phyloP scores from a whole-genome alignment of 2,888 invertebrate species.

The Acrocera orbiculus region DNA sequence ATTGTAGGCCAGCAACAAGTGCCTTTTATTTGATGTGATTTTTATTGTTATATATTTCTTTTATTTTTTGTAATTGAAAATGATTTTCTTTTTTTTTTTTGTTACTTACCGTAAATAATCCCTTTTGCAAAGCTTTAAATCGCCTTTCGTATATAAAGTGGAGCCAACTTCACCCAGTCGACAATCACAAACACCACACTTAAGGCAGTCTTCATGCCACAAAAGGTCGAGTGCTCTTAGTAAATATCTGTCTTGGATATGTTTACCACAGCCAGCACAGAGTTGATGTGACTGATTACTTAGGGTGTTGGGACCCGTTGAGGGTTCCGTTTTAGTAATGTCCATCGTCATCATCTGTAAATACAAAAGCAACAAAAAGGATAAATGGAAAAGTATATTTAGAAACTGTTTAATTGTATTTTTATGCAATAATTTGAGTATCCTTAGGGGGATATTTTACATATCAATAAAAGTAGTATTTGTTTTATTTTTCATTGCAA shows the following conservation, averaged over 20 bases:
- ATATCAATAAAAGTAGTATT: too few relatives aligned
- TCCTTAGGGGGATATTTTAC: too few relatives aligned
- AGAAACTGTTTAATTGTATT: neutral
- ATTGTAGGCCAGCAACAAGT: neutral
- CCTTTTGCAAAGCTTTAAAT: constrained; percentile 85
- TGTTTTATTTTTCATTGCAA: too few relatives aligned
- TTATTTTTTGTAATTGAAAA: too few relatives aligned
- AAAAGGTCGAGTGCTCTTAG: constrained; percentile 83
- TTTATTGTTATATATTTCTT: too few relatives aligned
- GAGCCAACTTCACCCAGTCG: constrained; percentile 91
- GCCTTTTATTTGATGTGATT: too few relatives aligned
- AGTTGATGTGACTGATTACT: constrained; percentile 43
- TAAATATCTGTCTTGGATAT: constrained; percentile 78
- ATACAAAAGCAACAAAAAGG: constrained; percentile 4
- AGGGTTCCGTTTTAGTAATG: constrained; percentile 58
- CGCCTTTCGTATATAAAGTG: constrained; percentile 86
- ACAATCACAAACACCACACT: constrained; percentile 94
- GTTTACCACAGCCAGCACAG: constrained; percentile 88
- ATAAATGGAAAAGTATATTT: neutral
- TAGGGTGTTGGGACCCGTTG: constrained; percentile 29
- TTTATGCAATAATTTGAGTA: too few relatives aligned
- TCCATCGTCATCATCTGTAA: constrained; percentile 66
- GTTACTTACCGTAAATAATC: constrained; percentile 75
- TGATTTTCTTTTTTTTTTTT: too few relatives aligned
- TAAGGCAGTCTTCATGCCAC: constrained; percentile 97